Conservation (phyloP, 2,797 vertebrate genomes). For the Macrochelys suwanniensis region DNA sequence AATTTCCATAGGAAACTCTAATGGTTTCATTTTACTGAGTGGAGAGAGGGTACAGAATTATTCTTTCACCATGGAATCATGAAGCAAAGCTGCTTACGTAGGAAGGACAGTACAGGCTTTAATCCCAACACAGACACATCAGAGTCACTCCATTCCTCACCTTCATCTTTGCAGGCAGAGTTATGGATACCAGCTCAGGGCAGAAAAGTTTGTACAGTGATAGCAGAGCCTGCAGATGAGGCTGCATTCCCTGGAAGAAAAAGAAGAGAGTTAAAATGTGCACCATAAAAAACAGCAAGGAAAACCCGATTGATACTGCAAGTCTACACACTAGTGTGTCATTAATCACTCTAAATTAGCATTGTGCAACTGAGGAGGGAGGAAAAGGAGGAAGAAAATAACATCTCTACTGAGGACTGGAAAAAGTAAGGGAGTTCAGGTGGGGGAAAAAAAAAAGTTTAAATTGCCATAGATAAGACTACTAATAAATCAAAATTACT, state of each 20-base stretch:
- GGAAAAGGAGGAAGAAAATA: not conserved
- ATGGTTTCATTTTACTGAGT: not conserved
- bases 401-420: not conserved
- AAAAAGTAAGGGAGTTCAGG: not conserved
- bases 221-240: constrained; percentile 89
- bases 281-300: not conserved
- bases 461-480: not conserved
- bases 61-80: not conserved
- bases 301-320: not conserved
- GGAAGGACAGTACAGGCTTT: constrained; percentile 13
- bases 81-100: not conserved
- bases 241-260: constrained; percentile 87
- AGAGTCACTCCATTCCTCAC: constrained; percentile 79
- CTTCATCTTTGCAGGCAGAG: constrained; percentile 85
- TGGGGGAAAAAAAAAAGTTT: not conserved
- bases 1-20: not conserved
- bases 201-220: constrained; percentile 92
- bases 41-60: not conserved
- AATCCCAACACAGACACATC: not conserved
- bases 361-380: not conserved
- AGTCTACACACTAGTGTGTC: not conserved
- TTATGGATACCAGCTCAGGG: constrained; percentile 89
- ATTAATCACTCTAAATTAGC: not conserved
- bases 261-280: constrained; percentile 9
- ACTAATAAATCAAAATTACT: not conserved